Evolutionary conservation across 2,113 vertebrate species (phyloP).

Genomic region (Istiophorus platypterus): DNA sequence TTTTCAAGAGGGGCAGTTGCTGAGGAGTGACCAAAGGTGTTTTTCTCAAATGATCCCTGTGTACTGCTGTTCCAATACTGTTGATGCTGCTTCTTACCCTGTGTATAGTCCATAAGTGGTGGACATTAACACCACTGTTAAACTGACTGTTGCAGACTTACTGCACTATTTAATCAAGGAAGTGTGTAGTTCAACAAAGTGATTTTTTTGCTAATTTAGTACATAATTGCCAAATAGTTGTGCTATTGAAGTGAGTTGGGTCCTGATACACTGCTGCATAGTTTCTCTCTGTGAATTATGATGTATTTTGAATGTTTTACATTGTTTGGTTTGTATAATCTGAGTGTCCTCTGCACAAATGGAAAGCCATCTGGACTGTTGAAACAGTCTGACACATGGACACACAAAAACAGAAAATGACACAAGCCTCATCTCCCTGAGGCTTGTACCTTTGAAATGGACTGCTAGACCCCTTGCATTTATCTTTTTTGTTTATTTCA

Average conservation of each 20-base stretch:
- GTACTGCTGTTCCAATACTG: neutral
- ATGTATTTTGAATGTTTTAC: slow-evolving; percentile 18
- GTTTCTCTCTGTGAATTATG: slow-evolving; percentile 1
- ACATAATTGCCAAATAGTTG: neutral
- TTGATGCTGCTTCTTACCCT: neutral
- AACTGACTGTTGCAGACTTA: no score
- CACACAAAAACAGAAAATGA: slow-evolving; percentile 21
- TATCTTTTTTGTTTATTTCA: slow-evolving; percentile 8
- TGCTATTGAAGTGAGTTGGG: neutral
- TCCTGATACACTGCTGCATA: neutral
- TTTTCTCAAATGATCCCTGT: slow-evolving; percentile 2
- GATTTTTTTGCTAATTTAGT: neutral
- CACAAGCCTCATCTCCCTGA: slow-evolving; percentile 11
- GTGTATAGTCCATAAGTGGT: neutral
- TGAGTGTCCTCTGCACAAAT: slow-evolving; percentile 3
- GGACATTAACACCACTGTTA: neutral
- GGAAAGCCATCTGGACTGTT: slow-evolving; percentile 32
- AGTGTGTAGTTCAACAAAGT: neutral
- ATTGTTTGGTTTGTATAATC: slow-evolving; percentile 15
- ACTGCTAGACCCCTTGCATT: neutral
- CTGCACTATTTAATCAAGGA: neutral
- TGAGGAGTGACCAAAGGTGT: neutral
- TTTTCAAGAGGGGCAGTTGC: slow-evolving; percentile 9
- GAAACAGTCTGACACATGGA: slow-evolving; percentile 22
- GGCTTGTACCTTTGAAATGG: slow-evolving; percentile 12